Conservation (phyloP, 1,140 invertebrate species). For the Hylaeus anthracinus region DNA sequence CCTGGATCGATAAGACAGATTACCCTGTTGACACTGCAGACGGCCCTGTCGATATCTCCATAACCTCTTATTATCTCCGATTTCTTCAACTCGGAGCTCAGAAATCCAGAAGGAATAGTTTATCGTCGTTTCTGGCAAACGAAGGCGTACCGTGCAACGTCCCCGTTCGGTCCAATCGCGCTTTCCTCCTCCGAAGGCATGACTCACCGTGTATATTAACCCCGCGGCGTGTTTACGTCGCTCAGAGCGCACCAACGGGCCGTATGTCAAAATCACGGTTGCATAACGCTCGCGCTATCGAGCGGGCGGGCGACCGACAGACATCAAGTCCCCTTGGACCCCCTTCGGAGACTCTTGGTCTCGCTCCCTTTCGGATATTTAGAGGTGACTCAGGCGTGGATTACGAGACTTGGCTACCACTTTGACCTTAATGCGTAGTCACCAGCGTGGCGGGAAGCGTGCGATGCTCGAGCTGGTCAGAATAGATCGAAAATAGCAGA, state of each 20-base stretch:
- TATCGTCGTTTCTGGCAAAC: conserved; percentile 41
- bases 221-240: conserved; percentile 64
- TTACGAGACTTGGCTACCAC: conserved; percentile 62
- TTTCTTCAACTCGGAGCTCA: too few relatives aligned
- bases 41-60: too few relatives aligned
- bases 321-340: conserved; percentile 9
- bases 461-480: conserved; percentile 7
- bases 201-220: conserved; percentile 66
- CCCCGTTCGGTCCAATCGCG: conserved; percentile 36
- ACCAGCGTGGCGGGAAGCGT: conserved; percentile 1
- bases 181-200: conserved; percentile 53
- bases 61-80: too few relatives aligned
- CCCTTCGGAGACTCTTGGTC: neutral
- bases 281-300: conserved; percentile 50
- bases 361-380: conserved; percentile 50
- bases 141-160: conserved; percentile 26
- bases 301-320: neutral
- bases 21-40: too few relatives aligned
- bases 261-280: conserved; percentile 69
- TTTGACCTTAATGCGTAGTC: conserved; percentile 56
- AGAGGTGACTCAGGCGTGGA: conserved; percentile 59
- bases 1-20: too few relatives aligned
- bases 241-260: conserved; percentile 42
- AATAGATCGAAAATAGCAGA: conserved; percentile 24
- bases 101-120: neutral